Conservation (phyloP, 1,140 invertebrate genomes). For the Himalopsyche phryganea region DNA sequence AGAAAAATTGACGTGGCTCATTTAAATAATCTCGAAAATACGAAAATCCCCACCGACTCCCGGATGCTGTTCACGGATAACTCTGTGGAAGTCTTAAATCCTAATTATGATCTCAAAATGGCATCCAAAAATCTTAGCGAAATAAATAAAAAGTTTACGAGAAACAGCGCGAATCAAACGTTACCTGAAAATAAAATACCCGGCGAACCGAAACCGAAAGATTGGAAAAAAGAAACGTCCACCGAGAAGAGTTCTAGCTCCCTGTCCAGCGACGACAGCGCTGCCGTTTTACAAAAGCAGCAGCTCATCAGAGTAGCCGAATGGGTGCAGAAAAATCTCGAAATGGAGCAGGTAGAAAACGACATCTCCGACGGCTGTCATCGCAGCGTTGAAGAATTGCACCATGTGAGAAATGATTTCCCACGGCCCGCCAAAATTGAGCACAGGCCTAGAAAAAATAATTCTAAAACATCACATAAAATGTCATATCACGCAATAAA, state of each 20-base stretch:
- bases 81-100: slow-evolving; percentile 11
- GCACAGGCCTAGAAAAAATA: slow-evolving; percentile 19
- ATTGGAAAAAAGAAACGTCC: slow-evolving; percentile 45
- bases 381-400: slow-evolving; percentile 28
- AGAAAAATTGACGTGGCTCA: slow-evolving; percentile 49
- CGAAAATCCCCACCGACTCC: slow-evolving; percentile 47
- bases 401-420: slow-evolving; percentile 31
- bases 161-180: slow-evolving; percentile 21
- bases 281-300: slow-evolving; percentile 54
- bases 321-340: slow-evolving; percentile 61
- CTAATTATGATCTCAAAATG: slow-evolving; percentile 23
- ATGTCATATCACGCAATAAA: slow-evolving; percentile 8
- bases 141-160: slow-evolving; percentile 30
- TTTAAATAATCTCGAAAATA: slow-evolving; percentile 46
- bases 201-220: slow-evolving; percentile 16
- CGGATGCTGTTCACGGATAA: slow-evolving; percentile 38
- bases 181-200: slow-evolving; percentile 18
- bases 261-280: slow-evolving; percentile 51
- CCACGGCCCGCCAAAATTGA: slow-evolving; percentile 31
- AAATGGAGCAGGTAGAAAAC: slow-evolving; percentile 50
- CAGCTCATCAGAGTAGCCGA: slow-evolving; percentile 66
- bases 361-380: slow-evolving; percentile 39
- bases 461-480: slow-evolving; percentile 18
- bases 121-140: slow-evolving; percentile 26
- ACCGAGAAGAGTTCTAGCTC: slow-evolving; percentile 53